Evolutionary conservation across 1,140 invertebrate species (phyloP), one percentile per base, ranked within the genome.

Genomic region (Oscheius sp.): DNA sequence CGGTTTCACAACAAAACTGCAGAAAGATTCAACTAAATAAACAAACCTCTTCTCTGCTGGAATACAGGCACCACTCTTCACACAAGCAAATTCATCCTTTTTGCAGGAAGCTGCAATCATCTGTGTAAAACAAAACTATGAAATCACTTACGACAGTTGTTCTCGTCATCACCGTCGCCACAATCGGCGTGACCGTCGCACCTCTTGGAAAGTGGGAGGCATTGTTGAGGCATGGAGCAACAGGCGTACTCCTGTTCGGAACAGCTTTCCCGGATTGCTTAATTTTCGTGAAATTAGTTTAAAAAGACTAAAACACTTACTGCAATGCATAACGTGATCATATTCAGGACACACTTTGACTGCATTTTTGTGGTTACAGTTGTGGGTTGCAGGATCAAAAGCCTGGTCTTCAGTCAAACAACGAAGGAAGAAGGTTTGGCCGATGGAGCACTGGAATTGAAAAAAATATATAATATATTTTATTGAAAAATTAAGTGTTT

Each of bases 361-460:
- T 0, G 63, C 68, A 45, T 74, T 67, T 35, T 59, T 55, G 58
- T 68, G 75, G 32, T 78, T 78, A 61, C 77, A 78, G 38, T 78
- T 78, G 31, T 38, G 32, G 1, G 77, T 78, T 0, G 62, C 34
- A 29, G 55, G 61, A 68, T 78, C 77, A 42, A 78, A 78, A 18
- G 75, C 76, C 49, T 78, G 76, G 28, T 78, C 76, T 18, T 71
- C 52, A 18, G 74, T 65, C 7, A 65, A 55, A 32, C 77, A 78
- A 7, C 31, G 59, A 1, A 78, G 38, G 20, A 68, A 13, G 55
- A 77, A 78, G 0, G 77, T 78, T 58, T 68, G 59, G 10, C 77
- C 77, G 35, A 77, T 78, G 15, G 77, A 77, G 46, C 77, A 78
- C 70, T 78, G 49, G n/a, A n/a, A n/a, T n/a, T n/a, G n/a, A n/a